Base-by-base conservation (phyloP, 2,888 invertebrate genomes). In the Dusona sp. region DNA sequence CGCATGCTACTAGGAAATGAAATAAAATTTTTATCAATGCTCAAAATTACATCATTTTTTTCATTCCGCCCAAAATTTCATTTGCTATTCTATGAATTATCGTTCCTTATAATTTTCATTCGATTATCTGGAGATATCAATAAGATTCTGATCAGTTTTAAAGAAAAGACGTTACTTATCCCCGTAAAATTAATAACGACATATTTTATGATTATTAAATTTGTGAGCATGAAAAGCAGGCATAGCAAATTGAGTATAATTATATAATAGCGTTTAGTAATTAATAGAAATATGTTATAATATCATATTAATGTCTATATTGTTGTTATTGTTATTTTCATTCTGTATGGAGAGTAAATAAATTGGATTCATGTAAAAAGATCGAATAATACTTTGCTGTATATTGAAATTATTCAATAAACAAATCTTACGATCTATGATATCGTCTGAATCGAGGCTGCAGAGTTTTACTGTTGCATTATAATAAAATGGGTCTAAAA, bases 391-490 rank as follows among this genome's bases (percentile, higher is more conserved):
- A 29, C 3, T 33, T 11, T 22, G 36, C 61, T 79, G 45, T 42
- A 45, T 54, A 75, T 83, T 79, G 57, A 61, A 82, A 70, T 13
- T 25, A 38, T 45, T 8, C 13, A 45, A 51, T 45, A 77, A 72
- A 77, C 42, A 79, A 65, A 83, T 57, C 25, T 51, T n/a, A 42
- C 57, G 51, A 61, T 19, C 45, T 48, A 25, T 16, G 9, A 61
- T 22, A 68, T 25, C 25, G 42, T 54, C 65, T 54, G 54, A 65
- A 83, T 70, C 57, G 45, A n/a, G 45, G 45, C n/a, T 22, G 57
- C 22, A 54, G 75, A 67, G 29, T 73, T 70, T 80, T 72, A 85
- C 25, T 54, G 22, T 61, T 67, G n/a, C 16, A 67, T 83, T 80
- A 67, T 64, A 51, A 68, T 51, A 74, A 83, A 81, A 68, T 42